A percentile compares a stretch with the other conserved stretches of the same genome.
These are phyloP conservation scores for Achlya flavicornis DNA, from an alignment of 2,888 invertebrate genomes.

Conservation along the genomic window DNA sequence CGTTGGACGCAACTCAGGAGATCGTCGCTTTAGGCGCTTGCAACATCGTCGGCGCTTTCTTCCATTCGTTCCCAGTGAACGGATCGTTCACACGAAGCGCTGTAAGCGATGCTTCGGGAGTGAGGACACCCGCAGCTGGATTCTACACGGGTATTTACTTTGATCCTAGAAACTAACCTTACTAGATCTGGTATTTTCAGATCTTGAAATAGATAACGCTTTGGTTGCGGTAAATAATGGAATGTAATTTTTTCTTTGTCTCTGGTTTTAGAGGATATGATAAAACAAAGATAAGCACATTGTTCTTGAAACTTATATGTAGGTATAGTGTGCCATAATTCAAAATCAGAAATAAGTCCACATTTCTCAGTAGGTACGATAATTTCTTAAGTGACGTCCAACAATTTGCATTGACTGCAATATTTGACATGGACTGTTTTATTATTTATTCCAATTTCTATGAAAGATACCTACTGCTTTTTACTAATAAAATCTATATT, in stretches of 20 bases:
- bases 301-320: too few species aligned
- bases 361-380: too few species aligned
- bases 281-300: too few species aligned
- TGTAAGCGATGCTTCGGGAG: slow-evolving; percentile 91
- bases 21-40: slow-evolving; percentile 90
- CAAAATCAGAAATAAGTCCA: background rate
- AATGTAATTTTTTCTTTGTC: background rate
- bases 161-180: slow-evolving; percentile 16
- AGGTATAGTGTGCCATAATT: background rate
- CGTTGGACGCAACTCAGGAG: slow-evolving; percentile 91
- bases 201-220: slow-evolving; percentile 5
- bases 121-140: slow-evolving; percentile 89
- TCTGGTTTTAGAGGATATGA: background rate
- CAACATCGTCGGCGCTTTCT: slow-evolving; percentile 89
- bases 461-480: too few species aligned
- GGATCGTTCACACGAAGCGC: slow-evolving; percentile 91
- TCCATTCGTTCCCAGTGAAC: slow-evolving; percentile 90
- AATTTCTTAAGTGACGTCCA: too few species aligned
- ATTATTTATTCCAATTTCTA: background rate
- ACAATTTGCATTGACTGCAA: too few species aligned
- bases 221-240: background rate
- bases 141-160: slow-evolving; percentile 85
- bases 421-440: background rate
- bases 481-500: background rate
- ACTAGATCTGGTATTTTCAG: slow-evolving; percentile 14